Percentiles rank a stretch among this genome's conserved stretches.
Evolutionary conservation across 2,888 invertebrate species (phyloP).

Genomic region (Busseola fusca): DNA sequence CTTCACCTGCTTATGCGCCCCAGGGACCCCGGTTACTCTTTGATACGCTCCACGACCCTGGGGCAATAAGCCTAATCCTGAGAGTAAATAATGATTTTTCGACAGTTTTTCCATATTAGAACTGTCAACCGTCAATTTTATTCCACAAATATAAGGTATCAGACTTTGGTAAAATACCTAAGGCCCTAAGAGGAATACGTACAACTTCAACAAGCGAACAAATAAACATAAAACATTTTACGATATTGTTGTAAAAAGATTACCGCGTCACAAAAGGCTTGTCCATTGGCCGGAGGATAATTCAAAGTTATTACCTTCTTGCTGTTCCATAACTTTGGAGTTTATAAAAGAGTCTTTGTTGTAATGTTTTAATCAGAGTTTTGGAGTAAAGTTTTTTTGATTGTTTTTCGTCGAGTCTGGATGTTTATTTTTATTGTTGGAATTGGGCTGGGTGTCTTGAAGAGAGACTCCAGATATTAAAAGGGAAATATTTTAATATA

Average conservation of each 20-base stretch:
- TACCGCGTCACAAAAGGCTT: constrained; percentile 39
- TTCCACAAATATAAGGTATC: too few species aligned
- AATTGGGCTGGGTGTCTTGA: background rate
- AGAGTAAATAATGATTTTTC: too few species aligned
- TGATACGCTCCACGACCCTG: too few species aligned
- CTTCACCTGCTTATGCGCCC: too few species aligned
- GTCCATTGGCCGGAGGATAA: constrained; percentile 46
- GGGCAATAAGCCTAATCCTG: too few species aligned
- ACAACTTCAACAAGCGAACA: constrained; percentile 9
- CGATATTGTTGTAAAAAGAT: constrained; percentile 57
- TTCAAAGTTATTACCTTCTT: constrained; percentile 28
- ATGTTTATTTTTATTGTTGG: too few species aligned
- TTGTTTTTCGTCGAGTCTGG: background rate
- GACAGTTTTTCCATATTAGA: too few species aligned
- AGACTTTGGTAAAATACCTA: too few species aligned
- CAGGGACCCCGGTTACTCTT: too few species aligned
- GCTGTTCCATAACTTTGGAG: constrained; percentile 18
- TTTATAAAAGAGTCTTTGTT: constrained; percentile 9
- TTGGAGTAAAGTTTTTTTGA: background rate
- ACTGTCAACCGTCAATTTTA: too few species aligned
- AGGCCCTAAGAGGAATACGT: background rate
- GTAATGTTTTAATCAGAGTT: constrained; percentile 32
- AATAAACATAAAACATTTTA: constrained; percentile 54
- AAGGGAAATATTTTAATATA: background rate
- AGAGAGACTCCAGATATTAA: background rate